These are phyloP conservation scores for Cryptoblepharus egeriae DNA, from an alignment of 2,797 vertebrate species.

Conservation along the genomic window DNA sequence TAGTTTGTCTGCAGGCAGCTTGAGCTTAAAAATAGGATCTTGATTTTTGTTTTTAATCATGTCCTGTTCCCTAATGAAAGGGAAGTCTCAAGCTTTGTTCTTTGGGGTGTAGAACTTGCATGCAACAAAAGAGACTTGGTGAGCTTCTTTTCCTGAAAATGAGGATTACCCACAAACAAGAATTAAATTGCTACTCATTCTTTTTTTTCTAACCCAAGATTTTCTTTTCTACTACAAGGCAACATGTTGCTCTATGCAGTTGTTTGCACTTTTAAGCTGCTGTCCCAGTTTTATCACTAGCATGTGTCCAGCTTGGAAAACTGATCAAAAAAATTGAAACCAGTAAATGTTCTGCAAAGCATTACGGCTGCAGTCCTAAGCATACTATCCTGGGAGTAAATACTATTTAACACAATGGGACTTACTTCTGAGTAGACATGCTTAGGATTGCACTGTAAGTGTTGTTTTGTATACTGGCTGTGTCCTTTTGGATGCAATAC, in stretches of 20 bases:
- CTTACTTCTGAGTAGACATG: too few relatives aligned
- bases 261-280: constrained; percentile 36
- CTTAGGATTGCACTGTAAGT: too few relatives aligned
- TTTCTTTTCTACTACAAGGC: neutral
- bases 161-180: constrained; percentile 17
- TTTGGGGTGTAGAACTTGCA: constrained; percentile 10
- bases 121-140: neutral
- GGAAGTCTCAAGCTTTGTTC: neutral
- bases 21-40: neutral
- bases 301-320: constrained; percentile 38
- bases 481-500: constrained; percentile 20
- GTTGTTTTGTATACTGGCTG: neutral
- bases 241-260: neutral
- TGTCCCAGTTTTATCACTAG: constrained; percentile 29
- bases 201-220: neutral
- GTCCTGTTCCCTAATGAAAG: neutral
- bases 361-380: too few relatives aligned
- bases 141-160: constrained; percentile 25
- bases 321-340: constrained; percentile 13
- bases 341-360: constrained; percentile 39
- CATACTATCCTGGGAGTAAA: too few relatives aligned
- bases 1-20: neutral
- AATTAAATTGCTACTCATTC: neutral
- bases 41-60: neutral
- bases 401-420: too few relatives aligned